phyloP scores from a whole-genome alignment of 37 sponge, comb jelly and placozoan species.

The Crambe crambe region DNA sequence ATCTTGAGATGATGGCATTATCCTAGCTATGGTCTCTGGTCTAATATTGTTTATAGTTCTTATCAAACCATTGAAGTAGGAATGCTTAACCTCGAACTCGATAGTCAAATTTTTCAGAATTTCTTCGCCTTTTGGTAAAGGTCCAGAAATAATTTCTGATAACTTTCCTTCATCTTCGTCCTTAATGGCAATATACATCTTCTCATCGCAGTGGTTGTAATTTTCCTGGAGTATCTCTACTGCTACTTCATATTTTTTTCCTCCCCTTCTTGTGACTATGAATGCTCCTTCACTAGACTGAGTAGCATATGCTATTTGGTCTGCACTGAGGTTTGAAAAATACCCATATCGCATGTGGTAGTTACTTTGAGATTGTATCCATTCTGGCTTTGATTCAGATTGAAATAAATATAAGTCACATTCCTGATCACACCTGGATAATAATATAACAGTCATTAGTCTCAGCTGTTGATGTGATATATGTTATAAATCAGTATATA shows the following conservation, averaged over 20 bases:
- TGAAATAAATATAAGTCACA: constrained; percentile 12
- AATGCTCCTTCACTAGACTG: constrained; percentile 56
- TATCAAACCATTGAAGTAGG: constrained; percentile 58
- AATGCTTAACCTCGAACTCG: constrained; percentile 62
- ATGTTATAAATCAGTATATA: too few relatives aligned
- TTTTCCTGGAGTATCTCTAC: constrained; percentile 27
- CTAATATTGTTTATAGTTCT: constrained; percentile 30
- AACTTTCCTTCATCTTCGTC: background rate
- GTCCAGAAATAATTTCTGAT: background rate
- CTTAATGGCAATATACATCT: constrained; percentile 15
- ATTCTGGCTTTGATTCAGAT: background rate
- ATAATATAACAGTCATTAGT: too few relatives aligned
- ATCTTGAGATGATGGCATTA: constrained; percentile 29
- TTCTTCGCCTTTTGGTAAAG: background rate
- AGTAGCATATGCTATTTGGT: constrained; percentile 53
- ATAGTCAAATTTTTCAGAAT: constrained; percentile 1
- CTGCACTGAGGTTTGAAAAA: background rate
- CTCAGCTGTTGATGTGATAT: too few relatives aligned
- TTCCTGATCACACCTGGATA: background rate
- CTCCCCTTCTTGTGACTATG: background rate
- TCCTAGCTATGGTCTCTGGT: constrained; percentile 4
- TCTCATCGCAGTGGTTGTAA: constrained; percentile 7
- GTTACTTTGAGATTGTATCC: background rate
- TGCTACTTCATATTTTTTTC: background rate
- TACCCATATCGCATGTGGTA: background rate